Evolutionary conservation across 2,113 vertebrate genomes (phyloP).

Genomic region (Cyphomyrus discorhynchus): DNA sequence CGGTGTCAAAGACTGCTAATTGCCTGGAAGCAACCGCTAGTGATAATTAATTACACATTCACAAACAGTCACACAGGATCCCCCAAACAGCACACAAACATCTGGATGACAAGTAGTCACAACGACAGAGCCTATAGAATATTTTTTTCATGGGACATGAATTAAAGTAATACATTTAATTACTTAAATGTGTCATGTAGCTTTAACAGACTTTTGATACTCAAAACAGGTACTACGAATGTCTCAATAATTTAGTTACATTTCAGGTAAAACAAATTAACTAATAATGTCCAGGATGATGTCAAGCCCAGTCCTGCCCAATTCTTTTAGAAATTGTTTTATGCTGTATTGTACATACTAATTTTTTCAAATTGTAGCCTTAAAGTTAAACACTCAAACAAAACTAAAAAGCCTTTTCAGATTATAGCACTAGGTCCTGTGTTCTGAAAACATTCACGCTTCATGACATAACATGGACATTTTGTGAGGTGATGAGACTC

Average conservation of each 20-base stretch:
- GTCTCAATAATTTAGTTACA: neutral
- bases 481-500: neutral
- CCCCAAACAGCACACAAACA: neutral
- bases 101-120: neutral
- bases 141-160: neutral
- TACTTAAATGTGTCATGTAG: neutral
- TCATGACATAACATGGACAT: slow-evolving; percentile 1
- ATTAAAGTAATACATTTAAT: neutral
- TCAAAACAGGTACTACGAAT: neutral
- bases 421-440: neutral
- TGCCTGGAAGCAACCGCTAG: neutral
- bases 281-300: neutral
- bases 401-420: neutral
- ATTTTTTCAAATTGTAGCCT: neutral
- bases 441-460: neutral
- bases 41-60: neutral
- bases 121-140: neutral
- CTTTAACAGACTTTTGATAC: neutral
- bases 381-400: neutral
- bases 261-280: neutral
- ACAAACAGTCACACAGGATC: neutral
- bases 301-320: neutral
- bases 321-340: neutral
- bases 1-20: neutral
- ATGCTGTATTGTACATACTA: neutral